phyloP scores from a whole-genome alignment of 92 coral and sea anemone genomes.

The Umimayanthus chanpuru region DNA sequence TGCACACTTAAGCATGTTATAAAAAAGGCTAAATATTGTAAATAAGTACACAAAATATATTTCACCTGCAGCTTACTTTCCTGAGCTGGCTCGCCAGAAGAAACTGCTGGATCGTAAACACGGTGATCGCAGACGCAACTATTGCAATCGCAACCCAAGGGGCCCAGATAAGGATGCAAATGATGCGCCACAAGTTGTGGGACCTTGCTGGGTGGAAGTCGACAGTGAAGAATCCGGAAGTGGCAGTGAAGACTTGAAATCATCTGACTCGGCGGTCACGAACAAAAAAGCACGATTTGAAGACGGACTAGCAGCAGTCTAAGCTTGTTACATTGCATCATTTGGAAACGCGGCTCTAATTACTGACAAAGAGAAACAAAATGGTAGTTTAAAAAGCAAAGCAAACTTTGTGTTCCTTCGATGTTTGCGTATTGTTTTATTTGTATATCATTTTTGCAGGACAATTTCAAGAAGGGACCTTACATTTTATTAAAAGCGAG shows the following conservation, averaged over 20 bases:
- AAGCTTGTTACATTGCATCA: not conserved
- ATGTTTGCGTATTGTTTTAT: not conserved
- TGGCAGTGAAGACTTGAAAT: not conserved
- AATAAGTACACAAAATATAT: no score
- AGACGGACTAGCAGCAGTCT: not conserved
- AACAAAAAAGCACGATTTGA: constrained; percentile 9
- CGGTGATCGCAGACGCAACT: constrained; percentile 67
- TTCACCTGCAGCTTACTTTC: constrained; percentile 77
- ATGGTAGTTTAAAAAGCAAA: not conserved
- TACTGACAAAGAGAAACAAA: not conserved
- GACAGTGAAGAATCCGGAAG: not conserved
- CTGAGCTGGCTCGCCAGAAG: constrained; percentile 94
- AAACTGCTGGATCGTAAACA: constrained; percentile 82
- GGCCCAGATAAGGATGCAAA: not conserved
- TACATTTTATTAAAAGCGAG: not conserved
- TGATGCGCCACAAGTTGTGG: not conserved
- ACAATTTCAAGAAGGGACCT: not conserved
- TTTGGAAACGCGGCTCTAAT: not conserved
- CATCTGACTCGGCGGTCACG: not conserved
- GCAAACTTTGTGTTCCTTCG: not conserved
- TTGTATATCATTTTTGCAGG: not conserved
- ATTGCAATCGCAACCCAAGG: constrained; percentile 63
- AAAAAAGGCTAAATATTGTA: not conserved
- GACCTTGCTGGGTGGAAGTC: constrained; percentile 24
- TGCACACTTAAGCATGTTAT: not conserved